Conservation (phyloP, 2,888 invertebrate species). For the Girardia tigrina region DNA sequence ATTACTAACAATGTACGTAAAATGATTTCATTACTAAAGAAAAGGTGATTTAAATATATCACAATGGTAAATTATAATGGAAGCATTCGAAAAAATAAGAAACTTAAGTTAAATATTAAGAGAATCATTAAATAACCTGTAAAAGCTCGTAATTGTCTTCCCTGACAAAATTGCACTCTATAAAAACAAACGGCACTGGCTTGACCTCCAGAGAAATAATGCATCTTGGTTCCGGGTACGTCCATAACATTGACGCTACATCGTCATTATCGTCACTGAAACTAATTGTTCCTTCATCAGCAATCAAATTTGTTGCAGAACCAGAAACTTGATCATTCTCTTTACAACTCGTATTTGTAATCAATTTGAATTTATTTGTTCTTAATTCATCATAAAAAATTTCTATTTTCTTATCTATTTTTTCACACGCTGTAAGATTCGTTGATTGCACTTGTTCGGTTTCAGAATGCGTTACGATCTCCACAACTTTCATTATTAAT, state of each 20-base stretch:
- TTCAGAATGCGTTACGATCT: background rate
- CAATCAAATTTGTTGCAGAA: background rate
- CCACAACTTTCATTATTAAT: background rate
- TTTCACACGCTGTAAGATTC: no score
- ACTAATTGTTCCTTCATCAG: constrained; percentile 2
- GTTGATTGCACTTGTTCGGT: background rate
- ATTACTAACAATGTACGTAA: no score
- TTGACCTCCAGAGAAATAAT: constrained; percentile 65
- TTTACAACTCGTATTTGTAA: background rate
- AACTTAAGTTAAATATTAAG: no score
- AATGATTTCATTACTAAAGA: no score
- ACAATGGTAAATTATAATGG: no score
- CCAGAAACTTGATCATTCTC: background rate
- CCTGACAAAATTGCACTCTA: background rate
- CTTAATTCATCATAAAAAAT: background rate
- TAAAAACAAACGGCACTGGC: constrained; percentile 61
- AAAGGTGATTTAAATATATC: no score
- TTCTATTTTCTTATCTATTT: background rate
- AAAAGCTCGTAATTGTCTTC: background rate
- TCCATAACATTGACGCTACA: constrained; percentile 62
- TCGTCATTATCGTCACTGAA: constrained; percentile 1
- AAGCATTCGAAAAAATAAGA: no score
- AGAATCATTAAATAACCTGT: no score
- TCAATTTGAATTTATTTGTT: background rate
- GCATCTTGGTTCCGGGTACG: constrained; percentile 74